Base-by-base conservation (phyloP, 2,113 vertebrate genomes). In the Neogale vison region DNA sequence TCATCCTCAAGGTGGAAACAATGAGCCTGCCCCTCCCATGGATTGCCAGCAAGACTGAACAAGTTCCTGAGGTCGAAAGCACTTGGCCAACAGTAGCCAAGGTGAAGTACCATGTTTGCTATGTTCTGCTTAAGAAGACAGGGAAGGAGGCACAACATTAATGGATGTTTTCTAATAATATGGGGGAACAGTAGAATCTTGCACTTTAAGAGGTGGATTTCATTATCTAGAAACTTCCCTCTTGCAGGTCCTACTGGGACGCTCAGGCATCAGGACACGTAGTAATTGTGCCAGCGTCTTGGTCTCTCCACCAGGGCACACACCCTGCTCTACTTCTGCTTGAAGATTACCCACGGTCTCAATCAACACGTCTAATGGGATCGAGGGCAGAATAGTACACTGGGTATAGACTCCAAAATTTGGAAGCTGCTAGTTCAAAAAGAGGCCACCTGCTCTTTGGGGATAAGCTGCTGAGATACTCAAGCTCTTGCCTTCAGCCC, bases 161-260 rank as follows among this genome's bases (percentile, higher is more conserved):
- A 50, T 74, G 57, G 52, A 26, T 31, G 9, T 59, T 95, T 97
- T 93, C 90, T 57, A 82, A 10, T 3, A n/a, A 76, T 17, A 10
- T 7, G 36, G 72, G 34, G 17, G 8, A 88, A 83, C 59, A 59
- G 23, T 50, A 34, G 71, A 69, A 74, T 29, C 14, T 17, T 8
- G 8, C 1, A 21, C 39, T 88, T 91, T 24, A 45, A 90, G 59
- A 74, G 65, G 12, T 47, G 24, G 50, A 45, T 90, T 81, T 95
- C 61, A 67, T 86, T 86, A 34, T 10, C 92, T 57, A 24, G 86
- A 93, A 95, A 71, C n/a, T 61, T 97, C 42, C 21, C n/a, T 81
- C 77, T 42, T 31, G 71, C n/a, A 39, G 31, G 29, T 71, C 47
- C 88, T 61, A 36, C 65, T 23, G 6, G 57, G 85, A 87, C 50